A percentile compares a stretch with the other conserved stretches of the same genome.
Conservation (phyloP, 2,113 vertebrate genomes). For the Daboia siamensis region DNA sequence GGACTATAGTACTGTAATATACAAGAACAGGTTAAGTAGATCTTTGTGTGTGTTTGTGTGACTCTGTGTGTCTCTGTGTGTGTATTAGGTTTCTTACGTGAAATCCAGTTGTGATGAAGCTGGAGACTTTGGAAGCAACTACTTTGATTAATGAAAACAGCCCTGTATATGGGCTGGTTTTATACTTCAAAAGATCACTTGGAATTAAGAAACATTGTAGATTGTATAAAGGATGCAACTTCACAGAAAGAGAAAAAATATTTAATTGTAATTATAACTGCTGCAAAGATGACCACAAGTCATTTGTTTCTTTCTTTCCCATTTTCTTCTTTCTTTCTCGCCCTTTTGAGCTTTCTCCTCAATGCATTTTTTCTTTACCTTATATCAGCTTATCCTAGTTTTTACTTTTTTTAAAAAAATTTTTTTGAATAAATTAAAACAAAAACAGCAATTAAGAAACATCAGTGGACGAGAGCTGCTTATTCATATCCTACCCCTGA, state of each 20-base stretch:
- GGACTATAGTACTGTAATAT: slow-evolving; percentile 51
- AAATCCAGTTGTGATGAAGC: slow-evolving; percentile 72
- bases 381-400: not conserved
- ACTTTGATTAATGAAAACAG: slow-evolving; percentile 76
- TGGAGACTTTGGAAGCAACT: slow-evolving; percentile 71
- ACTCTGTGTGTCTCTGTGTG: slow-evolving; percentile 40
- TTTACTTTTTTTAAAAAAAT: not conserved
- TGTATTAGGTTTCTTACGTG: slow-evolving; percentile 71
- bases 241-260: not conserved
- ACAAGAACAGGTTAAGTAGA: slow-evolving; percentile 63
- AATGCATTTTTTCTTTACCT: not conserved
- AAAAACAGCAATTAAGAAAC: slow-evolving; percentile 44
- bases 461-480: slow-evolving; percentile 40
- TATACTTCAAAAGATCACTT: slow-evolving; percentile 68
- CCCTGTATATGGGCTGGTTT: slow-evolving; percentile 60
- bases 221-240: not conserved
- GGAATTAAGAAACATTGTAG: slow-evolving; percentile 51
- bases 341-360: not conserved
- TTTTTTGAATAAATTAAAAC: too few relatives aligned
- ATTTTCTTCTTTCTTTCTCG: not conserved
- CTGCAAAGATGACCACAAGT: not conserved
- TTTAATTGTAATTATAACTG: not conserved
- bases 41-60: slow-evolving; percentile 20
- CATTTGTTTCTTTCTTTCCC: not conserved
- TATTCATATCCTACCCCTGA: slow-evolving; percentile 55